Evolutionary conservation across 2,797 vertebrate species (phyloP).

Genomic region (Lateolabrax maculatus): DNA sequence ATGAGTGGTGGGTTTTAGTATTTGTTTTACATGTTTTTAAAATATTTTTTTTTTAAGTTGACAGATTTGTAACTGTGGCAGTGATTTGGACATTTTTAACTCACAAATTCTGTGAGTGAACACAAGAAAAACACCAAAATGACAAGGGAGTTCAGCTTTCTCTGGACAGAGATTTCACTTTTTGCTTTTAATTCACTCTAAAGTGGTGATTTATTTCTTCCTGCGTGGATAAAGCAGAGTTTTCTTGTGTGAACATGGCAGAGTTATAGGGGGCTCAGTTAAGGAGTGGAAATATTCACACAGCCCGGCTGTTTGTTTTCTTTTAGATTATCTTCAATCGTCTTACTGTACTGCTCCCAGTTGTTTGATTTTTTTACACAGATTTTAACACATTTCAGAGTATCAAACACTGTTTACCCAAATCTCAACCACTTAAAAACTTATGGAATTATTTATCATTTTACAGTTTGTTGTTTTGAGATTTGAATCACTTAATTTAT

Average conservation of each 20-base stretch:
- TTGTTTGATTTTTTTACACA: neutral
- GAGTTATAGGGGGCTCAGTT: neutral
- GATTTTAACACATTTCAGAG: neutral
- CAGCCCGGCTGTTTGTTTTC: neutral
- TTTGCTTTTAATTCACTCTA: neutral
- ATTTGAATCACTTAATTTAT: neutral
- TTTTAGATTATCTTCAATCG: neutral
- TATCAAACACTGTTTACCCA: neutral
- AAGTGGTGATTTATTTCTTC: conserved; percentile 10
- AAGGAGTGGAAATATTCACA: too few species aligned
- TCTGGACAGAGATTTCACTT: neutral
- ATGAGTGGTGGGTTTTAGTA: neutral
- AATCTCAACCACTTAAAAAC: neutral
- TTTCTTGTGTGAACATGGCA: neutral
- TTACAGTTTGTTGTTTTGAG: neutral
- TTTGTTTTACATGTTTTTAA: neutral
- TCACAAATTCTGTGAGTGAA: neutral
- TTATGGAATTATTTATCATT: neutral
- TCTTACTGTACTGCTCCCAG: neutral
- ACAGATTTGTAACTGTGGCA: neutral
- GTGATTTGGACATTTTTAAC: neutral
- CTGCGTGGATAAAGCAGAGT: neutral
- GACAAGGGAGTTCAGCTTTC: neutral
- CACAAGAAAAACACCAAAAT: neutral
- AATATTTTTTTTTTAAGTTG: too few species aligned